Base-by-base conservation (phyloP, 2,113 vertebrate genomes). In the Ameiurus melas region DNA sequence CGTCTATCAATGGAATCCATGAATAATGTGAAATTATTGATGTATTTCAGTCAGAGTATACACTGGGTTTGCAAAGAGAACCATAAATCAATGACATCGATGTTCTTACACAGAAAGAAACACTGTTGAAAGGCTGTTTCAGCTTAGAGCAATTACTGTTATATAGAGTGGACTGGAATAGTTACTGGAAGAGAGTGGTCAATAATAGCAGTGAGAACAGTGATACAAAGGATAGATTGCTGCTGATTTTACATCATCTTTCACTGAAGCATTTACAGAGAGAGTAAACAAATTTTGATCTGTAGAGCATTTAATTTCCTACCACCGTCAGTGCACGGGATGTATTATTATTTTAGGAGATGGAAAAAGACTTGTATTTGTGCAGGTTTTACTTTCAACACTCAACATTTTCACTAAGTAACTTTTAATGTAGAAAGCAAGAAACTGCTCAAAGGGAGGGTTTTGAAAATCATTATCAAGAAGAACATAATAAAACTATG, bases 81-180 rank as follows among this genome's bases (percentile, higher is more conserved):
- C 71, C 64, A 89, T 85, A 85, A 91, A 92, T 90, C 68, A 90
- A 92, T 90, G 80, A 66, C 80, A 87, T 91, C 90, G 91, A 89
- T 79, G 83, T 71, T 22, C 81, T 87, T 4, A 89, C 86, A 86
- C 90, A 85, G 84, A 81, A 85, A 83, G 60, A 90, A 86, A 86
- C 36, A 51, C 51, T 64, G 88, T 79, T 83, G 85, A 87, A 92
- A 90, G 88, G 83, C 68, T 79, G 85, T 86, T 83, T 85, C 85
- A 89, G 85, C 88, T 91, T 84, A 80, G 87, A 92, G 85, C 89
- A 70, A 55, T 83, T 89, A 89, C 91, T 90, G 47, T 90, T 83
- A 75, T 66, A 83, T 51, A 89, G 70, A 91, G 43, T 47, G 43
- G 43, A 47, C 43, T 47, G 43, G 43, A 47, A 47, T 47, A 47